Evolutionary conservation across 2,888 invertebrate species (phyloP).

Genomic region (Rhagonycha fulva): DNA sequence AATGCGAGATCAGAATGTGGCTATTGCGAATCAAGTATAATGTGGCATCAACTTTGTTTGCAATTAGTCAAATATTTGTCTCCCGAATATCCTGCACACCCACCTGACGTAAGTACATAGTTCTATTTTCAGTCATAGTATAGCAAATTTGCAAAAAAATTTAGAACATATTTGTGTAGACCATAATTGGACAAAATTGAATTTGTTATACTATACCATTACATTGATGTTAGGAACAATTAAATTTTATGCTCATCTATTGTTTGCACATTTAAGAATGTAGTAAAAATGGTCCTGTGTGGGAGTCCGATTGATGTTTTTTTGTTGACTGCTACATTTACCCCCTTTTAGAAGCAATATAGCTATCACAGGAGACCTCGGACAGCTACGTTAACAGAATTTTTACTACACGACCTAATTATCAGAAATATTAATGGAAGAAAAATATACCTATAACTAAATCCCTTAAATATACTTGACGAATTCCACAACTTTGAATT

Average conservation of each 20-base stretch:
- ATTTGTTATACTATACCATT: not conserved
- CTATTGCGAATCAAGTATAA: slow-evolving; percentile 90
- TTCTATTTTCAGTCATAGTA: not conserved
- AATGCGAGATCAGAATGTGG: slow-evolving; percentile 75
- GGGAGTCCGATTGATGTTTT: not conserved
- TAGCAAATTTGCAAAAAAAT: not conserved
- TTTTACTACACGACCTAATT: not conserved
- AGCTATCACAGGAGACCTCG: not conserved
- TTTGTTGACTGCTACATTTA: not conserved
- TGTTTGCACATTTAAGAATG: not conserved
- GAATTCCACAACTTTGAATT: not conserved
- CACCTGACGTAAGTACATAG: slow-evolving; percentile 70
- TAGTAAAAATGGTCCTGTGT: not conserved
- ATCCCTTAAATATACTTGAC: not conserved
- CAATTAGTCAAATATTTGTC: slow-evolving; percentile 79
- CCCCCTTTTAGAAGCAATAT: not conserved
- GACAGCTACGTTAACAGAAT: not conserved
- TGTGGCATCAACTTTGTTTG: slow-evolving; percentile 92
- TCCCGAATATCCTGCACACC: slow-evolving; percentile 73
- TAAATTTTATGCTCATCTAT: not conserved
- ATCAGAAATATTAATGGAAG: not conserved
- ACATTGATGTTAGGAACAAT: not conserved
- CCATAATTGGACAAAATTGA: not conserved
- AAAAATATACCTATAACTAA: not conserved
- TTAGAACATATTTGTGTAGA: not conserved